These are phyloP conservation scores for Biston betularia DNA, from an alignment of 2,888 invertebrate genomes.

Conservation along the genomic window DNA sequence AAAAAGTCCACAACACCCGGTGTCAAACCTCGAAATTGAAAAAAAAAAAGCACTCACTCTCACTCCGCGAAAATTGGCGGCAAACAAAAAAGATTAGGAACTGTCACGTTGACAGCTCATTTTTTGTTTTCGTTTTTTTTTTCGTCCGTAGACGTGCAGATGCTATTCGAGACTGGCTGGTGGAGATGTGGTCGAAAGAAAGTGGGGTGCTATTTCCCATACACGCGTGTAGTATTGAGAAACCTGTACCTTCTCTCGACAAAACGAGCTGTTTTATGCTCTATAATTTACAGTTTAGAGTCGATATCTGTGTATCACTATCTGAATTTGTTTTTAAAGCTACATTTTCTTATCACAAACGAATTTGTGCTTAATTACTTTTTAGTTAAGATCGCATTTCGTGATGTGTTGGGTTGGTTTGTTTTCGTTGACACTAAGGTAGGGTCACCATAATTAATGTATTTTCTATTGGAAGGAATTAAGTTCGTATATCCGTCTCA, in stretches of 20 bases:
- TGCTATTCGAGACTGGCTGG: slow-evolving; percentile 49
- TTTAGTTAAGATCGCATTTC: slow-evolving; percentile 19
- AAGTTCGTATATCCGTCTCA: slow-evolving; percentile 29
- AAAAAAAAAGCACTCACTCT: slow-evolving; percentile 54
- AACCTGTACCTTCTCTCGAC: slow-evolving; percentile 36
- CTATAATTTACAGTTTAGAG: background rate
- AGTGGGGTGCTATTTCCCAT: slow-evolving; percentile 69
- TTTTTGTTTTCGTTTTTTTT: slow-evolving; percentile 45
- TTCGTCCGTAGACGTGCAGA: slow-evolving; percentile 50
- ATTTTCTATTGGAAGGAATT: slow-evolving; percentile 33
- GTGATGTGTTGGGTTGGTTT: background rate
- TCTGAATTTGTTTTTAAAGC: slow-evolving; percentile 31
- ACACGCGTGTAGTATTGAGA: slow-evolving; percentile 43
- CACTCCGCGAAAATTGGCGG: slow-evolving; percentile 46
- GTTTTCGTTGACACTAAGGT: slow-evolving; percentile 44
- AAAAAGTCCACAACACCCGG: slow-evolving; percentile 42
- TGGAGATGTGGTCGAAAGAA: slow-evolving; percentile 61
- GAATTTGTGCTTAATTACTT: slow-evolving; percentile 4
- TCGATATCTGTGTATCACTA: slow-evolving; percentile 2
- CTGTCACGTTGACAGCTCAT: slow-evolving; percentile 51
- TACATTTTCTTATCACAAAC: slow-evolving; percentile 9
- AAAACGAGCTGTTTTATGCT: background rate
- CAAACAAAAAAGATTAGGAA: slow-evolving; percentile 41
- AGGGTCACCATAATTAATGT: slow-evolving; percentile 36
- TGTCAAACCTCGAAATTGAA: slow-evolving; percentile 39